phyloP scores from a whole-genome alignment of 2,888 invertebrate genomes.

The Lepidonotus clava region DNA sequence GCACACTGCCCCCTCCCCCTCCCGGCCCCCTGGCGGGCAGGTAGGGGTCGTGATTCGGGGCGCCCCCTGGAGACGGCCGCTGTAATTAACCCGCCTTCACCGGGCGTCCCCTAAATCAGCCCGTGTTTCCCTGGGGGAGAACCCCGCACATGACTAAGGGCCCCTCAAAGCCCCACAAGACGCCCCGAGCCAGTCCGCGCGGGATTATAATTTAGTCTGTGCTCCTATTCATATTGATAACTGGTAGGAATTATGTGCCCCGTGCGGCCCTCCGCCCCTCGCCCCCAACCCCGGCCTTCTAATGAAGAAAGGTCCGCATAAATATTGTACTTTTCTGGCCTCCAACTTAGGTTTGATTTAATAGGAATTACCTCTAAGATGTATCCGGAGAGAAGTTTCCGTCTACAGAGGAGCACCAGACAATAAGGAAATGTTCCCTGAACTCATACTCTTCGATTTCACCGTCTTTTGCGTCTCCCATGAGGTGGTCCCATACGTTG shows the following conservation, averaged over 20 bases:
- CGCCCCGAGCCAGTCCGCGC: conserved; percentile 40
- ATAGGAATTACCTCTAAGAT: no score
- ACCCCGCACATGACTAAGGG: conserved; percentile 81
- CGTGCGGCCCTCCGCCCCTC: neutral
- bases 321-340: conserved; percentile 27
- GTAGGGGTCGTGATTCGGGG: conserved; percentile 42
- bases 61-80: conserved; percentile 52
- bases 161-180: conserved; percentile 56
- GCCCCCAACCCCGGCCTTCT: conserved; percentile 28
- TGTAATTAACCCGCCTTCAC: conserved; percentile 59
- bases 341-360: conserved; percentile 37
- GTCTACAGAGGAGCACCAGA: no score
- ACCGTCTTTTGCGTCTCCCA: no score
- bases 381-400: no score
- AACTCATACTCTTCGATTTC: no score
- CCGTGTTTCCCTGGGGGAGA: conserved; percentile 83
- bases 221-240: conserved; percentile 55
- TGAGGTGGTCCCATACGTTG: no score
- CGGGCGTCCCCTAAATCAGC: conserved; percentile 55
- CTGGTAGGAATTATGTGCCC: conserved; percentile 48
- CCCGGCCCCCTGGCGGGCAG: conserved; percentile 8
- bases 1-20: neutral
- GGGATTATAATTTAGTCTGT: conserved; percentile 52
- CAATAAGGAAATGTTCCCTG: no score
- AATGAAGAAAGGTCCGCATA: conserved; percentile 54